Base-by-base conservation (phyloP, 2,113 vertebrate genomes). In the Corythaixoides concolor region DNA sequence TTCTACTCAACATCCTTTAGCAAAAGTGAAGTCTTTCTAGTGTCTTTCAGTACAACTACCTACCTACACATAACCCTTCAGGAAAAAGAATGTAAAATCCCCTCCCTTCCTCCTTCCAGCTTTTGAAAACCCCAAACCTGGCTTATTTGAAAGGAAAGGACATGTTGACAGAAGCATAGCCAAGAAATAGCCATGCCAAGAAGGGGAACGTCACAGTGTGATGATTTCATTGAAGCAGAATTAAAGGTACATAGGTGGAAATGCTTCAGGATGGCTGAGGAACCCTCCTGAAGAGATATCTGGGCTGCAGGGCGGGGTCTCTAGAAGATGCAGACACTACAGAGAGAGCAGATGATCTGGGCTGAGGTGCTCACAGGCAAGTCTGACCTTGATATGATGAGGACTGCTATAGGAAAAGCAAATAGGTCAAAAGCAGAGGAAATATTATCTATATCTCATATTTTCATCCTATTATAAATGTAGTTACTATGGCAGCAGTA, bases 401-500 rank as follows among this genome's bases (percentile, higher is more conserved):
- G 55, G 93, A 23, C 64, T 55, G 28, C 11, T 55, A 49, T 41
- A 88, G 58, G 55, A 92, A 91, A 95, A 86, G 23, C 63, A 95
- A 89, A 89, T 66, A 90, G 47, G 76, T 93, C 58, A 91, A 96
- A 94, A 78, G 28, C 35, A 82, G 64, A 85, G 56, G 56, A 92
- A 88, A 86, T 60, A 47, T 68, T 93, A 63, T 47, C 60, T 81
- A 12, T 82, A 64, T 50, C 50, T 87, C 1, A 1, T 32, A 33
- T 89, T 70, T 95, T 89, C 73, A 28, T 92, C 62, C 79, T 67
- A 52, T 85, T 85, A 49, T 87, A 89, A 89, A 89, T 75, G 47
- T 60, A 60, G 89, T 95, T 92, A 62, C 94, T 70, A 77, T 88
- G 85, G 79, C 78, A 93, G 53, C 90, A 83, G 74, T 43, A 92